phyloP scores from a whole-genome alignment of 2,888 invertebrate species.

The Epistrophe grossulariae region DNA sequence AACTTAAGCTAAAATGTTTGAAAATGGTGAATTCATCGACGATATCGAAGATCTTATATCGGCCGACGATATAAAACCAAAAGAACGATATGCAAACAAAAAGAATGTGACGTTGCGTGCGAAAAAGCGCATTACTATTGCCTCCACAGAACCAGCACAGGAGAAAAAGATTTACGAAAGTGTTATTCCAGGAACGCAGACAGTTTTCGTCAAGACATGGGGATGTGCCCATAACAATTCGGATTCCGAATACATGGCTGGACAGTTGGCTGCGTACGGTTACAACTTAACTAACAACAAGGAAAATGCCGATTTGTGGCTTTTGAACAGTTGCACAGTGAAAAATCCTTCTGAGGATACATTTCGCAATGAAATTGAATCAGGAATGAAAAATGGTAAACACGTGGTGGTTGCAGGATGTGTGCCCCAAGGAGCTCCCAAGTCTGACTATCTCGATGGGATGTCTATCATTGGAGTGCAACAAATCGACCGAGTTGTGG shows the following conservation, averaged over 20 bases:
- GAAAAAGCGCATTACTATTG: slow-evolving; percentile 83
- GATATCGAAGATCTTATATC: slow-evolving; percentile 94
- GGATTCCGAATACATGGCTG: slow-evolving; percentile 99
- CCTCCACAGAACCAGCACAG: slow-evolving; percentile 42
- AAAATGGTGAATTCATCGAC: slow-evolving; percentile 85
- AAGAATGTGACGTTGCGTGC: slow-evolving; percentile 89
- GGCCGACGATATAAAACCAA: slow-evolving; percentile 91
- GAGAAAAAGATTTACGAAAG: slow-evolving; percentile 86
- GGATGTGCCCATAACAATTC: slow-evolving; percentile 99
- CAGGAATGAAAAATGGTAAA: slow-evolving; percentile 90
- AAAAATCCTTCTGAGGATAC: slow-evolving; percentile 99
- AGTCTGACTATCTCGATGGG: slow-evolving; percentile 86
- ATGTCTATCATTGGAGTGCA: slow-evolving; percentile 98
- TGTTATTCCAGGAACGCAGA: slow-evolving; percentile 90
- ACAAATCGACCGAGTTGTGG: slow-evolving; percentile 98
- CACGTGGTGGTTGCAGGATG: slow-evolving; percentile 98
- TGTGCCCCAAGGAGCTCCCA: slow-evolving; percentile 96
- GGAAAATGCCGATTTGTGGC: slow-evolving; percentile 94
- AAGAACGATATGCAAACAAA: slow-evolving; percentile 89
- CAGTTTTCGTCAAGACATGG: slow-evolving; percentile 96
- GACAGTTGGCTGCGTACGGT: slow-evolving; percentile 94
- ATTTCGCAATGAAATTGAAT: slow-evolving; percentile 93
- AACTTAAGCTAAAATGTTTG: slow-evolving; percentile 53
- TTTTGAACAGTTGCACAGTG: slow-evolving; percentile 98
- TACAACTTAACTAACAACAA: slow-evolving; percentile 93